phyloP scores from a whole-genome alignment of 1,140 invertebrate species.

The Phymastichus coffea region DNA sequence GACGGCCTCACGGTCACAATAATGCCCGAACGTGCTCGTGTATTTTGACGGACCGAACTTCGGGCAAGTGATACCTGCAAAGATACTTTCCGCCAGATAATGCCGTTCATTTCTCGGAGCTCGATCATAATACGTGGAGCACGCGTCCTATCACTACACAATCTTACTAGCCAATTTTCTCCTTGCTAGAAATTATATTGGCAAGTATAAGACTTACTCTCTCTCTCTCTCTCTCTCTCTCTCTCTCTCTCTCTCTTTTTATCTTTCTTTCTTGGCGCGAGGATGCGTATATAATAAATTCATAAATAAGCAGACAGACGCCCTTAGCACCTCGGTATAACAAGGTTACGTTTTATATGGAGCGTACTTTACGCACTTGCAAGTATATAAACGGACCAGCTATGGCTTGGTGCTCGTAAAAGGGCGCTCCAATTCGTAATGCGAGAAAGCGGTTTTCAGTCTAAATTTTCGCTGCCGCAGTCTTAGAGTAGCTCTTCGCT shows the following conservation, averaged over 20 bases:
- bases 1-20: too few relatives aligned
- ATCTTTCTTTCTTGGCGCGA: conserved; percentile 32
- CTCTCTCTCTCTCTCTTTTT: not conserved
- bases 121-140: too few relatives aligned
- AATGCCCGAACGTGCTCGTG: too few relatives aligned
- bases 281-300: conserved; percentile 42
- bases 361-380: conserved; percentile 34
- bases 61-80: too few relatives aligned
- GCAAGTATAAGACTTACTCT: too few relatives aligned
- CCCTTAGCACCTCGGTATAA: conserved; percentile 38
- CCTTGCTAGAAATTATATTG: not conserved
- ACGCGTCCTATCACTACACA: too few relatives aligned
- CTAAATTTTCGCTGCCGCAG: too few relatives aligned
- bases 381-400: not conserved
- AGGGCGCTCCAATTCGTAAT: conserved; percentile 5
- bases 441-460: conserved; percentile 1
- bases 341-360: conserved; percentile 48
- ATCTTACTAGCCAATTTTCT: too few relatives aligned
- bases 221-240: too few relatives aligned
- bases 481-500: conserved; percentile 6
- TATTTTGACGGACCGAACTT: too few relatives aligned
- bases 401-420: not conserved
- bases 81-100: too few relatives aligned
- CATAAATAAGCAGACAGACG: conserved; percentile 43
- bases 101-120: too few relatives aligned